Percentiles rank a stretch among this genome's conserved stretches.
phyloP scores from a whole-genome alignment of 2,888 invertebrate species.

The Hedya salicella region DNA sequence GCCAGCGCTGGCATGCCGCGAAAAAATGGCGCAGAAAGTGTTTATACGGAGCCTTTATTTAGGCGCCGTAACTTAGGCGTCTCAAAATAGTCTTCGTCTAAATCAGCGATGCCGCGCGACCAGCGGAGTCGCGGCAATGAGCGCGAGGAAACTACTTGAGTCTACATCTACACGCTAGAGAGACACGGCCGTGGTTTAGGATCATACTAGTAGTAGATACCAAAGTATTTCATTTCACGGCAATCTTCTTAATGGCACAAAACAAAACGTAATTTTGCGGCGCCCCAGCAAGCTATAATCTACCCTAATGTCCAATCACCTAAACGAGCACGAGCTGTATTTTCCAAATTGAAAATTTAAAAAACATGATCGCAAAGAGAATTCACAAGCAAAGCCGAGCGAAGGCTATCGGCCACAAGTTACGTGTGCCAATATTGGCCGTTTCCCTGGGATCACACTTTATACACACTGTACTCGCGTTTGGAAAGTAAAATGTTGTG shows the following conservation, averaged over 20 bases:
- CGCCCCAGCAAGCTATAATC: slow-evolving; percentile 21
- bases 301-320: slow-evolving; percentile 34
- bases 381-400: slow-evolving; percentile 56
- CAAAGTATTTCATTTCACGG: neutral
- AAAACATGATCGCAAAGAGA: slow-evolving; percentile 52
- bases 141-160: too few relatives aligned
- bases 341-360: slow-evolving; percentile 44
- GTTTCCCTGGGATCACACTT: slow-evolving; percentile 51
- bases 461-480: slow-evolving; percentile 42
- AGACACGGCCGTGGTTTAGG: too few relatives aligned
- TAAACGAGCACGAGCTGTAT: slow-evolving; percentile 36
- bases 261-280: neutral
- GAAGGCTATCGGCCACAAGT: slow-evolving; percentile 50
- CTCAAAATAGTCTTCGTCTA: too few relatives aligned
- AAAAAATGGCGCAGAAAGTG: too few relatives aligned
- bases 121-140: too few relatives aligned
- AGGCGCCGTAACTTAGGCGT: too few relatives aligned
- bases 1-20: too few relatives aligned
- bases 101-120: too few relatives aligned
- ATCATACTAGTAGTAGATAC: too few relatives aligned
- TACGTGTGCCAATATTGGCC: slow-evolving; percentile 58
- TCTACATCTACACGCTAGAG: too few relatives aligned
- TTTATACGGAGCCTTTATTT: too few relatives aligned
- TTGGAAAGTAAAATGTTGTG: slow-evolving; percentile 1
- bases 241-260: neutral